Evolutionary conservation across 1,140 invertebrate genomes (phyloP), one percentile per base, ranked within the genome.

Genomic region (Varroa destructor): DNA sequence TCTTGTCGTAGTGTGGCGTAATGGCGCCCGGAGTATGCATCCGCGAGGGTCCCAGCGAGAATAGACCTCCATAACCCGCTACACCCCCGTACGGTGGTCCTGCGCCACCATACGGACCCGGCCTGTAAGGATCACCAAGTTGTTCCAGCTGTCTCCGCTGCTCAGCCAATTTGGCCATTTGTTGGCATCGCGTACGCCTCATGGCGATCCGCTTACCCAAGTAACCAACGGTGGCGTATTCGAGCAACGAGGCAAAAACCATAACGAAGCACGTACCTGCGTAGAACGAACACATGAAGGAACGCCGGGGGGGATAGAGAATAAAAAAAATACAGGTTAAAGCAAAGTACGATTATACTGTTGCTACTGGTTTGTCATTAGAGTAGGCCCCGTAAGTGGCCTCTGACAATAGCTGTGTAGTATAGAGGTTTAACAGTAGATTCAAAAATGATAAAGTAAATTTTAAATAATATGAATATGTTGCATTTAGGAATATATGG

Each of bases 181-280:
- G 87, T 78, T 88, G 83, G 79, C 89, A 89, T 75, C 90, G 84
- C 81, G 90, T 90, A 82, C 91, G 93, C 77, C 90, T 83, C 90
- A 93, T 93, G 80, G 92, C 89, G 80, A 94, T 93, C 79, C 91
- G 84, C 83, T 93, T 93, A 74, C 90, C 90, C 88, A 93, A 90
- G 81, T 93, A 93, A 75, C 91, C 91, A 73, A 93, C 91, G 71
- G 90, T 91, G 71, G 91, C 91, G 79, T 93, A 93, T 83, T 93
- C 76, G 1, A 77, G 61, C 55, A 77, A 70, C 12, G 76, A 76
- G 8, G 76, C 77, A 72, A 79, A 79, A 4, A 79, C 78, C 78
- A 79, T 79, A 6, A 79, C 77, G 74, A 79, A 79, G 75, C 78
- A 79, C 8, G 77, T 81, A 40, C 81, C 79, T 25, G 81, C 73